Base-by-base conservation (phyloP, 1,140 invertebrate species). In the Penaeus vannamei region DNA sequence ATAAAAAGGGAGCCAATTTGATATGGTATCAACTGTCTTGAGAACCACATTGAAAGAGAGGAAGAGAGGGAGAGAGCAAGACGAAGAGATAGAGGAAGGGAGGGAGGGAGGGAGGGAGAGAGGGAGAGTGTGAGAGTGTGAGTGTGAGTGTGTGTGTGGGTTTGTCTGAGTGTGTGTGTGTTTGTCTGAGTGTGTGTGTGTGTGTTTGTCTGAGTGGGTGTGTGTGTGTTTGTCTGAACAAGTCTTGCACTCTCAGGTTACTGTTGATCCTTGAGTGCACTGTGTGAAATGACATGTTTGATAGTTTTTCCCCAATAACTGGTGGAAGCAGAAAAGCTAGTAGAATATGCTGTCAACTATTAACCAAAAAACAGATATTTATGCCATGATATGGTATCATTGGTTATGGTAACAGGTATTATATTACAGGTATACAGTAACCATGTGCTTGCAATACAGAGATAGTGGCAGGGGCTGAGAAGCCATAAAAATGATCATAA, bases 61-160 rank as follows among this genome's bases (percentile, higher is more conserved):
- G 5, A 5, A 36, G 36, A 36, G 36, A 36, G 36, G 5, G 36
- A 29, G 72, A 77, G 72, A 77, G 72, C 1, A n/a, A 77, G 72
- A 77, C 23, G 29, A n/a, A 26, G 72, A 77, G 72, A 26, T 22
- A 77, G 72, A 26, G 72, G 29, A n/a, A 26, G n/a, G 29, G 72
- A 77, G 72, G 29, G 72, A 77, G 72, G 29, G 72, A 26, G 72
- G 29, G 72, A 77, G n/a, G 29, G 72, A 77, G 72, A 77, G 72
- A 77, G 72, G 29, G 72, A 77, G 72, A 77, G 72, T 32, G 72
- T 32, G 72, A 76, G 72, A 76, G 72, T 32, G 72, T 32, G 72
- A 76, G 72, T 32, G 72, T 32, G 72, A 76, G 72, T 32, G 72
- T 32, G 72, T 32, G 72, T 32, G 72, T 32, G 72, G 42, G 72